Conservation (phyloP, 2,888 invertebrate genomes). For the Anticlea derivata region DNA sequence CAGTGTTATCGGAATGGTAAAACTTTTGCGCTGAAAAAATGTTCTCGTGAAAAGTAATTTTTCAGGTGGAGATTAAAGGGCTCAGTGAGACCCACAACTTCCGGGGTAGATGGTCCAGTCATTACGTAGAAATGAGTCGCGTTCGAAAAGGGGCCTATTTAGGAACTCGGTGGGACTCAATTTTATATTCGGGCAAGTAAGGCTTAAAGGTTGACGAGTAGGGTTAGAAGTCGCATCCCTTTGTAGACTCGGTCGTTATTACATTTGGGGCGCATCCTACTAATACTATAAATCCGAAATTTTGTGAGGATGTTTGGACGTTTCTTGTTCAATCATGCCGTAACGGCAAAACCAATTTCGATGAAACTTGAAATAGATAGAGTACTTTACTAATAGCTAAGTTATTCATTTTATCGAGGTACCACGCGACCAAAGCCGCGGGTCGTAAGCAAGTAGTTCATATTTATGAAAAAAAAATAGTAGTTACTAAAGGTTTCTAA, state of each 20-base stretch:
- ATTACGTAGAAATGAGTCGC: constrained; percentile 38
- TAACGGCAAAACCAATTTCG: too few species aligned
- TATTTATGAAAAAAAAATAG: too few species aligned
- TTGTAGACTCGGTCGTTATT: not conserved
- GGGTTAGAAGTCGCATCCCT: not conserved
- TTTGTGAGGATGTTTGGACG: too few species aligned
- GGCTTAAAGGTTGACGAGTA: constrained; percentile 9
- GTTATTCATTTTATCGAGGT: too few species aligned
- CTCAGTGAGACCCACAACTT: constrained; percentile 35
- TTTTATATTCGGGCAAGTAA: constrained; percentile 26
- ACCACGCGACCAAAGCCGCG: too few species aligned
- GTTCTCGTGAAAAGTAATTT: constrained; percentile 41
- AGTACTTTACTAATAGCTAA: too few species aligned
- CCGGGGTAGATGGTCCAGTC: constrained; percentile 33
- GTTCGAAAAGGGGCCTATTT: constrained; percentile 33
- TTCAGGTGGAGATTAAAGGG: constrained; percentile 43
- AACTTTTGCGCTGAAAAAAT: constrained; percentile 37
- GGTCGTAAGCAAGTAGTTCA: too few species aligned
- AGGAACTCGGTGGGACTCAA: constrained; percentile 13
- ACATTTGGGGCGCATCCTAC: too few species aligned
- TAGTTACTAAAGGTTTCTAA: too few species aligned
- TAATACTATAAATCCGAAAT: too few species aligned
- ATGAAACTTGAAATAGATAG: too few species aligned
- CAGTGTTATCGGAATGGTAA: constrained; percentile 39
- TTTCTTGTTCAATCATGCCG: too few species aligned